Conservation (phyloP, 2,888 invertebrate species). For the Yponomeuta plumbellus region DNA sequence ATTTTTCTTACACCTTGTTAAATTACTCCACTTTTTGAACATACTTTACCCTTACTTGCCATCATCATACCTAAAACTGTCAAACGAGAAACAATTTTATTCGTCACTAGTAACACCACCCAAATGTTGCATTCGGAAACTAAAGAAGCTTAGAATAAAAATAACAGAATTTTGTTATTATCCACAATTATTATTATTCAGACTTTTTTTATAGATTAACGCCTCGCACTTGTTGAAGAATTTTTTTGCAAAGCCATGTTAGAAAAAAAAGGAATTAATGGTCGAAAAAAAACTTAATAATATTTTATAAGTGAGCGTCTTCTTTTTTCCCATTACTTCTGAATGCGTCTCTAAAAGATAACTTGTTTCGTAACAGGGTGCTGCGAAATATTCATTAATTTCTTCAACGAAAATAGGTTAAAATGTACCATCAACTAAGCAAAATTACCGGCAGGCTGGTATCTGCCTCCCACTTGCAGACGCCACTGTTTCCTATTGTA, state of each 20-base stretch:
- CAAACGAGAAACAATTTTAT: neutral
- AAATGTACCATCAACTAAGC: conserved; percentile 70
- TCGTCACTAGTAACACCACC: neutral
- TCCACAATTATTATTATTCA: too few relatives aligned
- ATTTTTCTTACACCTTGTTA: too few relatives aligned
- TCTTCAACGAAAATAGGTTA: conserved; percentile 23
- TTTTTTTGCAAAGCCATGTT: neutral
- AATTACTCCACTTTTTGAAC: neutral
- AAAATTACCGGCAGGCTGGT: conserved; percentile 63
- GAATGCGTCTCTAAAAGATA: conserved; percentile 35
- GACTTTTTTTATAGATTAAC: too few relatives aligned
- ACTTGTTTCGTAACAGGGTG: conserved; percentile 20
- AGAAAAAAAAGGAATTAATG: neutral
- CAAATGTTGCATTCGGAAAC: neutral
- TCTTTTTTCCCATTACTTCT: conserved; percentile 22
- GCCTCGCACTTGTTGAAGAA: too few relatives aligned
- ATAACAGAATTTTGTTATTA: neutral
- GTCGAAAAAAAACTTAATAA: neutral
- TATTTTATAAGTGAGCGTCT: neutral
- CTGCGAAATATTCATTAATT: neutral
- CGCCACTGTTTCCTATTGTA: conserved; percentile 67
- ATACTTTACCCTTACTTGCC: neutral
- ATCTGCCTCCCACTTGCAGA: conserved; percentile 55
- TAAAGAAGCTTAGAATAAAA: neutral
- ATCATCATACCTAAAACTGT: neutral